A percentile compares a stretch with the other conserved stretches of the same genome.
phyloP scores from a whole-genome alignment of 1,140 invertebrate species.

The Muscidifurax raptorellus region DNA sequence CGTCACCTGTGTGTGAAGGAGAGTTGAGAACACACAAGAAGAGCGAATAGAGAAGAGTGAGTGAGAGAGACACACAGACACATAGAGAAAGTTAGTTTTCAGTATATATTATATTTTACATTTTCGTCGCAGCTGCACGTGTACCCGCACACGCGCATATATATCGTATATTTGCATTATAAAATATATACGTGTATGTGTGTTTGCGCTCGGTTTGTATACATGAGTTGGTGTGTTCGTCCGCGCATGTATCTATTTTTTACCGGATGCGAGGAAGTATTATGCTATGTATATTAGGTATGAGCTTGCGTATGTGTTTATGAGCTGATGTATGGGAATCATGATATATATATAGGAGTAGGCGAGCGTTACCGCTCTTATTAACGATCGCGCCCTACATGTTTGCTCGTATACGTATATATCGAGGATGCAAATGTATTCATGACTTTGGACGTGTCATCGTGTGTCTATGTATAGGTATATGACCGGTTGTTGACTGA shows the following conservation, averaged over 20 bases:
- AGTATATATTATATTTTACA: constrained; percentile 53
- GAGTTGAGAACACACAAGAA: constrained; percentile 57
- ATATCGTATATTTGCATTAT: neutral
- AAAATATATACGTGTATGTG: neutral
- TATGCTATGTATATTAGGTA: neutral
- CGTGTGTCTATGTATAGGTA: constrained; percentile 12
- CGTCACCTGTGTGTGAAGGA: constrained; percentile 67
- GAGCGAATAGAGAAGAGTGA: constrained; percentile 68
- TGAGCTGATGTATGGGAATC: neutral
- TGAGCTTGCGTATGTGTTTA: constrained; percentile 1
- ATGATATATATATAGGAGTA: neutral
- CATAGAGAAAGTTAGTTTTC: constrained; percentile 70
- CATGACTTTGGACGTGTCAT: neutral
- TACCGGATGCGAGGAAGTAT: no score
- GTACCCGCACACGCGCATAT: neutral
- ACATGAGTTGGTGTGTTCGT: neutral
- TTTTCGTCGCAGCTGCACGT: constrained; percentile 32
- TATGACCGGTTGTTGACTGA: constrained; percentile 29
- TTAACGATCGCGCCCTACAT: neutral
- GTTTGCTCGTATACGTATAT: constrained; percentile 12
- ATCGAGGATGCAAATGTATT: neutral
- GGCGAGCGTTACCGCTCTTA: neutral
- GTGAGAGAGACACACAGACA: constrained; percentile 70
- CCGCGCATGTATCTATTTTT: no score
- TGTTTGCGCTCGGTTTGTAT: neutral